Evolutionary conservation across 1,140 invertebrate species (phyloP), one percentile per base, ranked within the genome.

Genomic region (Drosophila varians): DNA sequence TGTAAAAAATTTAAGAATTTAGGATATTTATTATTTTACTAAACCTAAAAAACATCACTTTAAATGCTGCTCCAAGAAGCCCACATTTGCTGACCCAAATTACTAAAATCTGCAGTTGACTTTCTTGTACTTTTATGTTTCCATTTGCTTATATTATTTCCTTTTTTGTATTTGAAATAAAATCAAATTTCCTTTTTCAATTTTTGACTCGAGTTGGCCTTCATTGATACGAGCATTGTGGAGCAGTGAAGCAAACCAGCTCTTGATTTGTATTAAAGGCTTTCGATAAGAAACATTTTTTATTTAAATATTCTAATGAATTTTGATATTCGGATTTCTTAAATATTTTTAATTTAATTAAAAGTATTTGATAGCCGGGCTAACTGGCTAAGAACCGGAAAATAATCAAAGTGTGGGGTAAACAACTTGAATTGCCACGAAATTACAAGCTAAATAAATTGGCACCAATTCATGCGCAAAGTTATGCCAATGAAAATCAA

Each of bases 381-480:
- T 4, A 12, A 14, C 4, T 38, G 36, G 36, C 16, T 23, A 11
- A 31, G 14, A 38, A 64, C 28, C n/a, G 43, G 21, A 73, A 73
- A 61, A 34, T 71, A 56, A 57, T 45, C 16, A 52, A 57, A 49
- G 14, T 31, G 42, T 34, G 28, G 52, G 68, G 66, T 26, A 69
- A 70, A 70, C 46, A 57, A 49, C 60, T 77, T 54, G 43, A 54
- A 18, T 43, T 64, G 36, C 4, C 45, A 38, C 38, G 14, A 51
- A 62, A 62, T 62, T 71, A 28, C 28, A 34, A 53, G 28, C 28
- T 31, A 66, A 83, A 74, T 74, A 83, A 82, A 83, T 86, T 86
- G 72, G 48, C 62, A 51, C 11, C 62, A 73, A 76, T 49, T 80
- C 72, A 80, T 76, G 66, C 56, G 54, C 56, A 80, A 80, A 80